phyloP scores from a whole-genome alignment of 2,888 invertebrate species.

The Congeria kusceri region DNA sequence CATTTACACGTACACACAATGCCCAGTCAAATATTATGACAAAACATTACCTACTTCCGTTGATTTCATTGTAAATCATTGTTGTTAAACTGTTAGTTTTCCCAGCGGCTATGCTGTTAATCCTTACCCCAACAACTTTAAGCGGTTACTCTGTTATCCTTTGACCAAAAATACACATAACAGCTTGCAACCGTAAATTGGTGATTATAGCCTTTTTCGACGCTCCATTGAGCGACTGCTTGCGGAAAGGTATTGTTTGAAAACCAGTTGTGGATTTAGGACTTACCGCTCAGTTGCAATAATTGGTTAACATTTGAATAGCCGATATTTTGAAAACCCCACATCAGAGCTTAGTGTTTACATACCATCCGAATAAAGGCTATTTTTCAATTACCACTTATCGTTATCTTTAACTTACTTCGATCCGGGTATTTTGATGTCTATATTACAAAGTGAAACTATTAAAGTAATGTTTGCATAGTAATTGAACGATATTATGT shows the following conservation, averaged over 20 bases:
- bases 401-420: neutral
- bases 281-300: slow-evolving; percentile 35
- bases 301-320: slow-evolving; percentile 34
- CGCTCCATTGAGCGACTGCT: slow-evolving; percentile 11
- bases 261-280: slow-evolving; percentile 39
- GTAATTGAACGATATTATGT: too few species aligned
- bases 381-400: slow-evolving; percentile 3
- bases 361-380: too few species aligned
- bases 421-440: neutral
- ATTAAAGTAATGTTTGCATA: too few species aligned
- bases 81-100: slow-evolving; percentile 47
- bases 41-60: slow-evolving; percentile 33
- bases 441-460: slow-evolving; percentile 3
- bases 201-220: slow-evolving; percentile 49
- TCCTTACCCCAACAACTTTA: slow-evolving; percentile 13
- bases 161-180: slow-evolving; percentile 46
- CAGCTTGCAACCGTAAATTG: slow-evolving; percentile 30
- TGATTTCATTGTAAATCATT: slow-evolving; percentile 20
- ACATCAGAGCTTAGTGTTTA: neutral
- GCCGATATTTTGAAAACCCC: slow-evolving; percentile 11
- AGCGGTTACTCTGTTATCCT: slow-evolving; percentile 28
- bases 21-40: slow-evolving; percentile 44
- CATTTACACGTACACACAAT: slow-evolving; percentile 31
- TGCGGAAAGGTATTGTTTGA: slow-evolving; percentile 26
- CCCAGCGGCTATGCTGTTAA: slow-evolving; percentile 26